Evolutionary conservation across 2,888 invertebrate species (phyloP).

Genomic region (Temnothorax rugatulus): DNA sequence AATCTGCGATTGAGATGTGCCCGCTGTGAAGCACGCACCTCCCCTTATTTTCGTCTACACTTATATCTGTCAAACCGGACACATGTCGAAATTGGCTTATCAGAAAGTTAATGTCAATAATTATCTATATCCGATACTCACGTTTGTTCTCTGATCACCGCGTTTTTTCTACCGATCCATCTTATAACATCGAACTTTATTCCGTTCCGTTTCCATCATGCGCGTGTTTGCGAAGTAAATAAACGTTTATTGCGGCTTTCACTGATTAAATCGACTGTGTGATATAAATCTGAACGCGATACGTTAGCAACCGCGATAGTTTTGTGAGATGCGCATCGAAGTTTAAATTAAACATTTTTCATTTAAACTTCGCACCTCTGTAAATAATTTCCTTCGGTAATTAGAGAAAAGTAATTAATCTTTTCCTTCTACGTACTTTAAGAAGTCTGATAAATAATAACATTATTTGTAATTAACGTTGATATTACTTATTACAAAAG

Average conservation of each 20-base stretch:
- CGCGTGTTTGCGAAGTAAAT: conserved; percentile 5
- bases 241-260: conserved; percentile 30
- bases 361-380: conserved; percentile 4
- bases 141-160: not conserved
- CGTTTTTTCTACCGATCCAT: not conserved
- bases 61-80: conserved; percentile 9
- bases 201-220: not conserved
- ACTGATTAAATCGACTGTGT: conserved; percentile 27
- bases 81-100: conserved; percentile 8
- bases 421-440: not conserved
- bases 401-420: conserved; percentile 19
- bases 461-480: not conserved
- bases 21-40: not conserved
- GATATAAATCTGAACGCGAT: conserved; percentile 22
- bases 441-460: not conserved
- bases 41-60: conserved; percentile 1
- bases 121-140: not conserved
- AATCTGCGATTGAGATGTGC: conserved; percentile 8
- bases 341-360: conserved; percentile 31
- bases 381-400: conserved; percentile 18
- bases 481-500: conserved; percentile 14
- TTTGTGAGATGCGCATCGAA: not conserved
- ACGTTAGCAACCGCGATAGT: not conserved
- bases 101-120: conserved; percentile 1
- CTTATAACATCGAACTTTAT: conserved; percentile 15